A percentile compares a stretch with the other conserved stretches of the same genome.
Evolutionary conservation across 2,888 invertebrate genomes (phyloP).

Genomic region (Nephrotoma flavescens): DNA sequence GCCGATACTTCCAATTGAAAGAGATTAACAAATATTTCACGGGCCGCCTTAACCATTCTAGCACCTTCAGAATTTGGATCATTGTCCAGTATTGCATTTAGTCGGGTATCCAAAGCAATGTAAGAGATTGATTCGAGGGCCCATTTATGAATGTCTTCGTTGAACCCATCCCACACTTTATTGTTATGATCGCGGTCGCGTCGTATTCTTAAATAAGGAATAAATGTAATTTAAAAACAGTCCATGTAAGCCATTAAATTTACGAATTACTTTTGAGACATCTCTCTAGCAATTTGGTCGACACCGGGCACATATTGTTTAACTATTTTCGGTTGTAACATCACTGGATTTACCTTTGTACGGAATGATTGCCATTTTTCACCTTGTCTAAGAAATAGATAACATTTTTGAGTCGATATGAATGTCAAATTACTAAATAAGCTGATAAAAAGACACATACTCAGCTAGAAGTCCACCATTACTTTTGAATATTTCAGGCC

Average conservation of each 20-base stretch:
- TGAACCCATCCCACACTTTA: slow-evolving; percentile 33
- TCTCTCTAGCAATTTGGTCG: slow-evolving; percentile 34
- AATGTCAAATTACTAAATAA: not conserved
- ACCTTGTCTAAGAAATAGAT: slow-evolving; percentile 35
- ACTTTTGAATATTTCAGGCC: slow-evolving; percentile 15
- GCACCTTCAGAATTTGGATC: slow-evolving; percentile 5
- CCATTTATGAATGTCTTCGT: slow-evolving; percentile 37
- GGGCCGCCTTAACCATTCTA: not conserved
- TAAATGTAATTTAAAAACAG: not conserved
- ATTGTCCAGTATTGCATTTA: slow-evolving; percentile 19
- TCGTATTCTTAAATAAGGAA: slow-evolving; percentile 23
- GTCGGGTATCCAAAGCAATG: slow-evolving; percentile 28
- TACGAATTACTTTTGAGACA: slow-evolving; percentile 21
- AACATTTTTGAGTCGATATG: not conserved
- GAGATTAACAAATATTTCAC: not conserved
- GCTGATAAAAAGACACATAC: slow-evolving; percentile 10
- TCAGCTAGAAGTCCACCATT: slow-evolving; percentile 16
- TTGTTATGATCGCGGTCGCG: slow-evolving; percentile 17
- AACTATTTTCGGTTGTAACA: slow-evolving; percentile 45
- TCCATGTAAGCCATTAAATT: not conserved
- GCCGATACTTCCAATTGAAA: slow-evolving; percentile 23
- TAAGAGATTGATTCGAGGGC: slow-evolving; percentile 38
- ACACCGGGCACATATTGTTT: slow-evolving; percentile 37
- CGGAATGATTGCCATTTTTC: slow-evolving; percentile 50
- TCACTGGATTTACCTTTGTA: slow-evolving; percentile 47